phyloP scores from a whole-genome alignment of 2,113 vertebrate genomes.

The Panthera tigris region DNA sequence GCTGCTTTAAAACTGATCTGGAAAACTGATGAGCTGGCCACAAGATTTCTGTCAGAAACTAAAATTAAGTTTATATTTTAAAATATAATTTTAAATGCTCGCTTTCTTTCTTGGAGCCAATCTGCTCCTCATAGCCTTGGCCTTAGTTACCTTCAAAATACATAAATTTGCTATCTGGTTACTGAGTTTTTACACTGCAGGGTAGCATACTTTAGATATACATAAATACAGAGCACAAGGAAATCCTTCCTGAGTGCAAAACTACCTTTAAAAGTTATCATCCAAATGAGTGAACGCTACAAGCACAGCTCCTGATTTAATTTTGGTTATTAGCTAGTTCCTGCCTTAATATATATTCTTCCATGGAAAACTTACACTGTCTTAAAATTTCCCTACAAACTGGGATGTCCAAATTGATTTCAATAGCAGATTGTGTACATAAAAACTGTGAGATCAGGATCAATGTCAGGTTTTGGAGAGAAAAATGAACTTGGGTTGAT shows the following conservation, averaged over 20 bases:
- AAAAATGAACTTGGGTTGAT: constrained; percentile 44
- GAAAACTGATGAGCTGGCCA: constrained; percentile 73
- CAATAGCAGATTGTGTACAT: not conserved
- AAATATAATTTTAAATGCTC: constrained; percentile 73
- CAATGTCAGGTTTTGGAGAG: constrained; percentile 52
- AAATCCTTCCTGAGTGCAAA: constrained; percentile 38
- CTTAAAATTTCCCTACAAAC: constrained; percentile 50
- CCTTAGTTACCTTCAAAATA: constrained; percentile 53
- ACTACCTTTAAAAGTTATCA: constrained; percentile 38
- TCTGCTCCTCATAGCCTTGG: constrained; percentile 53
- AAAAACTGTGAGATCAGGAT: constrained; percentile 32
- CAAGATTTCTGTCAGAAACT: constrained; percentile 68
- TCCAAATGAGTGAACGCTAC: not conserved
- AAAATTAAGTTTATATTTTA: constrained; percentile 69
- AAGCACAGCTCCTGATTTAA: not conserved
- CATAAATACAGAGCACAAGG: constrained; percentile 21
- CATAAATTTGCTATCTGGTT: constrained; percentile 59
- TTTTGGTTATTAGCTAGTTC: constrained; percentile 14
- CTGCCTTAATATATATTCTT: constrained; percentile 17
- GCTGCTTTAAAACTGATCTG: constrained; percentile 64
- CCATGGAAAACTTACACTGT: not conserved
- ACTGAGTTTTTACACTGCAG: constrained; percentile 38
- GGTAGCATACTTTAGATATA: constrained; percentile 53
- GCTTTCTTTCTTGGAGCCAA: constrained; percentile 69
- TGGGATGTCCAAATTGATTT: constrained; percentile 29